phyloP scores from a whole-genome alignment of 2,113 vertebrate genomes.

The Pedetes capensis region DNA sequence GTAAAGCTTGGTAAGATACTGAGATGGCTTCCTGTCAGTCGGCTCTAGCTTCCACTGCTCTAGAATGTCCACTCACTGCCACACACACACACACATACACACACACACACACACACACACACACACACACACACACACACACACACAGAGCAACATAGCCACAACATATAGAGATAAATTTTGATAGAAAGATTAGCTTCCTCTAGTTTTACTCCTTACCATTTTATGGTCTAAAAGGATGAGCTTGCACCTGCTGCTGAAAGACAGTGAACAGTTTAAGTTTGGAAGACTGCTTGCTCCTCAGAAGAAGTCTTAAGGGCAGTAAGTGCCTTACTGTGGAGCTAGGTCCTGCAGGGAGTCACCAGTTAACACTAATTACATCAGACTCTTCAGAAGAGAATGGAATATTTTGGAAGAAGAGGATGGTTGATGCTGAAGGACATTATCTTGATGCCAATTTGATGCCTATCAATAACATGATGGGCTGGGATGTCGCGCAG shows the following conservation, averaged over 20 bases:
- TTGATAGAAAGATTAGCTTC: background rate
- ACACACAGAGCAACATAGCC: background rate
- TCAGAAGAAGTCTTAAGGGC: background rate
- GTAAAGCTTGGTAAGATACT: background rate
- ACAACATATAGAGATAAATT: background rate
- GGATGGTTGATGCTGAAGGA: conserved; percentile 10
- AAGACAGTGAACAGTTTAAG: background rate
- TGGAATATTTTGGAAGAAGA: conserved; percentile 9
- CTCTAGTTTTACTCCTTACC: background rate
- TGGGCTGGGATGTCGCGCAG: too few relatives aligned
- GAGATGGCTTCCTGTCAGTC: background rate
- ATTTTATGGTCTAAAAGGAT: background rate
- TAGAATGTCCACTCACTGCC: background rate
- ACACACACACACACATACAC: too few relatives aligned
- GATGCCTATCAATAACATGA: too few relatives aligned
- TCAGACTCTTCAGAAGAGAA: background rate
- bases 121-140: too few relatives aligned
- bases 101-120: too few relatives aligned
- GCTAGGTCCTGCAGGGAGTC: background rate
- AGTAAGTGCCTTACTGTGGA: background rate
- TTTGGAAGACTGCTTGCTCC: background rate
- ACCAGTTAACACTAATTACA: background rate
- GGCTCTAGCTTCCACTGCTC: background rate
- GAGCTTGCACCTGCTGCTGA: background rate
- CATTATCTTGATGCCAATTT: too few relatives aligned